Evolutionary conservation across 2,888 invertebrate species (phyloP).

Genomic region (Drosophila hamatofila): DNA sequence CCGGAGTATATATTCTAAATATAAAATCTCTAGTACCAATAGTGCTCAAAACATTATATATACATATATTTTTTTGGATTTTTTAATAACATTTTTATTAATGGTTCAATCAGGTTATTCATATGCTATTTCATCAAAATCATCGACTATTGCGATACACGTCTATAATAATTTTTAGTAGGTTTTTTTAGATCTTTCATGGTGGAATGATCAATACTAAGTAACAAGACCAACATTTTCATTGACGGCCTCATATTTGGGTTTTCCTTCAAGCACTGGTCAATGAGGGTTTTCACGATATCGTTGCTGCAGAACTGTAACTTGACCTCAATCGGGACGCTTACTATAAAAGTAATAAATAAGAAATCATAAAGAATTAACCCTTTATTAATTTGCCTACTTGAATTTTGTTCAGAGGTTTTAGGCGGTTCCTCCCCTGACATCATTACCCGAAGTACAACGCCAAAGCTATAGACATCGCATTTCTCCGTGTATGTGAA

Average conservation of each 20-base stretch:
- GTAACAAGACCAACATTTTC: neutral
- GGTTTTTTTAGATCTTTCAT: too few species aligned
- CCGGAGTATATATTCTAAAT: too few species aligned
- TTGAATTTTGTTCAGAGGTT: slow-evolving; percentile 4
- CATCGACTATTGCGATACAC: too few species aligned
- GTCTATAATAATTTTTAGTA: too few species aligned
- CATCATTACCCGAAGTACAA: slow-evolving; percentile 50
- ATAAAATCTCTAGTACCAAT: too few species aligned
- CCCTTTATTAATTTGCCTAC: neutral
- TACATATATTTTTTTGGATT: too few species aligned
- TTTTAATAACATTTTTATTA: too few species aligned
- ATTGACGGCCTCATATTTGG: neutral
- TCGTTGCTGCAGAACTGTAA: neutral
- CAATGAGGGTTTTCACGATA: neutral
- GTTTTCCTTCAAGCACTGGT: neutral
- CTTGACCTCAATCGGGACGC: slow-evolving; percentile 9
- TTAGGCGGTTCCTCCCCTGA: slow-evolving; percentile 7
- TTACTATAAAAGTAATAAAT: neutral
- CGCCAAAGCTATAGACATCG: slow-evolving; percentile 50
- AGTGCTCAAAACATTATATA: too few species aligned
- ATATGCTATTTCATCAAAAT: too few species aligned
- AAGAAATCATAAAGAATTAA: neutral
- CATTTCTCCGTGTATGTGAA: slow-evolving; percentile 7
- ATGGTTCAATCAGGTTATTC: too few species aligned
- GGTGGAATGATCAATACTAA: neutral